Evolutionary conservation across 2,113 vertebrate species (phyloP), one percentile per base, ranked within the genome.

Genomic region (Copsychus sechellarum): DNA sequence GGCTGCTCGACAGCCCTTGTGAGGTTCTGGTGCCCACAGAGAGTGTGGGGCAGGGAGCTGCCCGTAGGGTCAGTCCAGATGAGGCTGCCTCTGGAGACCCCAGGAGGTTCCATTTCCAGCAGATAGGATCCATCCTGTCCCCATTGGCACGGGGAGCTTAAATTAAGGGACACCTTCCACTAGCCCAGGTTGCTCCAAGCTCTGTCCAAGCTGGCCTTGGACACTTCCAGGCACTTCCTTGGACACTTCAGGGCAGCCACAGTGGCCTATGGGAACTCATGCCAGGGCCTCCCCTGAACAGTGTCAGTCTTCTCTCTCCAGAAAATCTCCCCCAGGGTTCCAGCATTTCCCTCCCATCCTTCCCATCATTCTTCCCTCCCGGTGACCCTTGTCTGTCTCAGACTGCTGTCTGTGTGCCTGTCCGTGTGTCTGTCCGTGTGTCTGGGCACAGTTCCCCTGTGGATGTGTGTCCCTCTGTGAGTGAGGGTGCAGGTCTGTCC

Each of bases 81-180:
- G 22, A n/a, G 36, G 12, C 15, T 48, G 26, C 20, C 29, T 60
- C 69, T 29, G 45, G 51, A 36, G n/a, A 21, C n/a, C 26, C 29
- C 47, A 17, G 45, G 5, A 20, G 18, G 28, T 36, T 43, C 34
- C 0, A 0, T 17, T 83, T 62, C 50, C 64, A 40, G 2, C 0
- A 23, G 23, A 14, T 1, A 24, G 38, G 42, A 40, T 5, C 9
- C 26, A 14, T 36, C 47, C 47, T 67, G 42, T 11, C 34, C 47
- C 4, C 7, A 15, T 0, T 16, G 21, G 6, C 23, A 24, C 0
- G 0, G 57, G 13, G 4, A 53, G 33, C 5, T 51, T 45, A 36
- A 34, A 19, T 7, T 79, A 61, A 69, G 70, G 28, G 69, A 10
- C 8, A 34, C 9, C 2, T 81, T 47, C 61, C 29, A 54, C 16